Evolutionary conservation across 2,888 invertebrate species (phyloP).

Genomic region (Dryadula phaetusa): DNA sequence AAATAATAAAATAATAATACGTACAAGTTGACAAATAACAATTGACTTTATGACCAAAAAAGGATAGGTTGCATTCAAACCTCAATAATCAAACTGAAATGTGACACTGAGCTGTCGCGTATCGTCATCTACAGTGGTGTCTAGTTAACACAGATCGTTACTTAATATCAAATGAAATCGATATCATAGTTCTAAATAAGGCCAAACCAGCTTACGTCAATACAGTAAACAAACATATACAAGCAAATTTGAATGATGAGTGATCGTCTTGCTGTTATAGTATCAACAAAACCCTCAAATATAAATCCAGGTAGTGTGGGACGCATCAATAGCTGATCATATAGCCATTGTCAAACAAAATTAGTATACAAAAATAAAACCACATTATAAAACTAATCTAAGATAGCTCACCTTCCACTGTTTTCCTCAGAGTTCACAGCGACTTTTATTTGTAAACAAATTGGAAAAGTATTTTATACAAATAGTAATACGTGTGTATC

Average conservation of each 20-base stretch:
- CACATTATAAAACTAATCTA: conserved; percentile 60
- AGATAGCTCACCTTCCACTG: conserved; percentile 71
- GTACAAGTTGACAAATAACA: background rate
- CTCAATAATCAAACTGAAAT: background rate
- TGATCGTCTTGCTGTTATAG: background rate
- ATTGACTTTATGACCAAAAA: conserved; percentile 7
- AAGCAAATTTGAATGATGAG: background rate
- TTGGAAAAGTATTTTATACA: conserved; percentile 45
- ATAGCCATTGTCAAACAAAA: conserved; percentile 61
- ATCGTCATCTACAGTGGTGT: conserved; percentile 11
- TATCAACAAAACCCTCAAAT: conserved; percentile 26
- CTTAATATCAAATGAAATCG: conserved; percentile 20
- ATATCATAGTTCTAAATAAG: conserved; percentile 16
- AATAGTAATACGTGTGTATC: conserved; percentile 58
- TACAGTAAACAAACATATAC: conserved; percentile 8
- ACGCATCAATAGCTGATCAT: conserved; percentile 63
- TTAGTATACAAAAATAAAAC: conserved; percentile 18
- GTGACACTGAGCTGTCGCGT: background rate
- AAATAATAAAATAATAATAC: background rate
- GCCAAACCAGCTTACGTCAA: background rate
- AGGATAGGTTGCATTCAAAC: background rate
- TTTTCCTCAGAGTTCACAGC: conserved; percentile 67
- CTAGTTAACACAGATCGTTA: conserved; percentile 25
- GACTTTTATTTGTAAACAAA: conserved; percentile 75
- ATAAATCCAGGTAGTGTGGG: conserved; percentile 31